Base-by-base conservation (phyloP, 2,888 invertebrate species). In the Ptilodon capucinus region DNA sequence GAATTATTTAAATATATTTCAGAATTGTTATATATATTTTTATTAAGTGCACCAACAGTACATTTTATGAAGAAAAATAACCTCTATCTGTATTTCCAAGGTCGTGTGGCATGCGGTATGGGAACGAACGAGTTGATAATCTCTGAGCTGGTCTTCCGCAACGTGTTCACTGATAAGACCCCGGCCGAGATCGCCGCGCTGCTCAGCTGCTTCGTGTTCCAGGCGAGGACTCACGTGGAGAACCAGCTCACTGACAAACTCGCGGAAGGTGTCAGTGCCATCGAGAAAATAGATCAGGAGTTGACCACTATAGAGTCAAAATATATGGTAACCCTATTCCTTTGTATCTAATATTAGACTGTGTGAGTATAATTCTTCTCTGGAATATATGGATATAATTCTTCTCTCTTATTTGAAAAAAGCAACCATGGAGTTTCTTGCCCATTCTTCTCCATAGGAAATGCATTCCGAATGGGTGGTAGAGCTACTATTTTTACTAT, bases 161-260 rank as follows among this genome's bases (percentile, higher is more conserved):
- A 98, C 79, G 94, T 97, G 43, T 93, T 99, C 60, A 96, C 96
- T 0, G 95, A 96, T 68, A 93, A 97, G 53, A 93, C 94, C 54
- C 96, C 98, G 0, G 95, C 97, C 0, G 98, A 99, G 86, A 98
- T 99, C 39, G 99, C 98, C 0, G 98, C 99, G 0, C 81, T 99
- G 34, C 89, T 99, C 34, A 99, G 99, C 0, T 95, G 96, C 43
- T 92, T 99, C 60, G 98, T 99, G 34, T 99, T 97, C 85, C 97
- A 98, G 87, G 95, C 95, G 44, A 95, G 95, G 74, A 94, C 93
- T 0, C 92, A 94, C 49, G 86, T 91, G 1, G 91, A 92, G 35
- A 94, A 93, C 11, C 82, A 84, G 7, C 79, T 95, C 2, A 92
- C 93, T 0, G 92, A 92, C 18, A 92, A 92, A 44, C 80, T 96